These are phyloP conservation scores for Heteractis magnifica DNA, from an alignment of 92 coral and sea anemone species.

Conservation along the genomic window DNA sequence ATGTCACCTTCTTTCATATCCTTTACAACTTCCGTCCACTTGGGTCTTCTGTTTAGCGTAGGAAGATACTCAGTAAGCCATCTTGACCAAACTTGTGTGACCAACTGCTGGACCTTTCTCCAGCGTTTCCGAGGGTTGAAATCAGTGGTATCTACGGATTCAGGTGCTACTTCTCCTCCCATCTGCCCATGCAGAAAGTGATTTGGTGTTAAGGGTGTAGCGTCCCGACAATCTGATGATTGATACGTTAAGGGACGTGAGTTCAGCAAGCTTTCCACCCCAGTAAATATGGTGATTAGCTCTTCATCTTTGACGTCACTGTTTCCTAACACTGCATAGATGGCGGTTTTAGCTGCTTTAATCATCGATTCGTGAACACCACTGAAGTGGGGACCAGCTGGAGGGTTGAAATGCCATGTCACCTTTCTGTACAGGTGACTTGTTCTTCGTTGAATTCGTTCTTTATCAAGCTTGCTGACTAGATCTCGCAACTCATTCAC, in stretches of 20 bases:
- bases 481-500: slow-evolving; percentile 42
- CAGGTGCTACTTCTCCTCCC: slow-evolving; percentile 46
- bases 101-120: slow-evolving; percentile 40
- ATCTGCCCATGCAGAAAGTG: slow-evolving; percentile 42
- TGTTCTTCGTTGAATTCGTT: not conserved
- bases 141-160: slow-evolving; percentile 15
- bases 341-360: slow-evolving; percentile 48
- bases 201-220: slow-evolving; percentile 41
- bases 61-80: no score
- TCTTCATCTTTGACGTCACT: slow-evolving; percentile 49
- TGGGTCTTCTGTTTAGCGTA: no score
- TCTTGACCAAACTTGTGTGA: not conserved
- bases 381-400: slow-evolving; percentile 46
- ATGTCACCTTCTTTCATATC: no score
- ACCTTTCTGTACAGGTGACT: slow-evolving; percentile 17
- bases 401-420: slow-evolving; percentile 45
- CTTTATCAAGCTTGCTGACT: slow-evolving; percentile 35
- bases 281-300: slow-evolving; percentile 46
- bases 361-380: slow-evolving; percentile 50
- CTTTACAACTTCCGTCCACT: no score
- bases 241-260: slow-evolving; percentile 55
- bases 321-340: slow-evolving; percentile 38
- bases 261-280: slow-evolving; percentile 51
- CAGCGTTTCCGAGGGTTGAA: slow-evolving; percentile 38
- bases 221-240: slow-evolving; percentile 38